Percentiles rank a stretch among this genome's conserved stretches.
Conservation (phyloP, 53 echinoderm and acorn worm species). For the Patiria pectinifera region DNA sequence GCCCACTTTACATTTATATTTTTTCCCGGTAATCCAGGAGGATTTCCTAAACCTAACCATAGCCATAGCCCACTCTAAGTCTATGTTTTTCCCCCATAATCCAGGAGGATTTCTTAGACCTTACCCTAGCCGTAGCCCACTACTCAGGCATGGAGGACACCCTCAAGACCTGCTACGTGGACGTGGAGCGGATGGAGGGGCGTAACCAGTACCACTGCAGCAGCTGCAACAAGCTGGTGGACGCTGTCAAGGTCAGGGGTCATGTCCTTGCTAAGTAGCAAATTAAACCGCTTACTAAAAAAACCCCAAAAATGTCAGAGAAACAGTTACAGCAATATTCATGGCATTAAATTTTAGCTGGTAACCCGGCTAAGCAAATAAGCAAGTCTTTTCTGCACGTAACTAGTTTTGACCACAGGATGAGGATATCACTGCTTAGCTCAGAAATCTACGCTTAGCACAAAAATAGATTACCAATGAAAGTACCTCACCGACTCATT, state of each 20-base stretch:
- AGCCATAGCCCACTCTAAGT: slow-evolving; percentile 25
- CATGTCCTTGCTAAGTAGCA: not conserved
- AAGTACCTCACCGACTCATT: no score
- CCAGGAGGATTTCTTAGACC: slow-evolving; percentile 94
- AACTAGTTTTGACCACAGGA: not conserved
- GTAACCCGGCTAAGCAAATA: no score
- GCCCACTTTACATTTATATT: no score
- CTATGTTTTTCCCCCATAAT: not conserved
- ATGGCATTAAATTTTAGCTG: no score
- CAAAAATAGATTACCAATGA: no score
- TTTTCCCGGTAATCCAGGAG: slow-evolving; percentile 56
- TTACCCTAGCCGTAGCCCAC: slow-evolving; percentile 87
- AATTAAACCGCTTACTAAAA: not conserved
- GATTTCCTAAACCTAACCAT: slow-evolving; percentile 94
- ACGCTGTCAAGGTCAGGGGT: slow-evolving; percentile 87
- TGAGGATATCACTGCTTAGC: no score
- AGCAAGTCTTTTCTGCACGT: not conserved
- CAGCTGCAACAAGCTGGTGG: slow-evolving; percentile 81
- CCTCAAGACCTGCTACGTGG: slow-evolving; percentile 78
- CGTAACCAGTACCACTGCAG: slow-evolving; percentile 92
- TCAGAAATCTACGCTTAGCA: no score
- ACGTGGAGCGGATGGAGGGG: slow-evolving; percentile 85
- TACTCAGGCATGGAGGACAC: slow-evolving; percentile 80
- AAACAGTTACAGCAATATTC: no score
- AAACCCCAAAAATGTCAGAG: no score